Evolutionary conservation across 2,113 vertebrate genomes (phyloP), one percentile per base, ranked within the genome.

Genomic region (Muntiacus muntjak): DNA sequence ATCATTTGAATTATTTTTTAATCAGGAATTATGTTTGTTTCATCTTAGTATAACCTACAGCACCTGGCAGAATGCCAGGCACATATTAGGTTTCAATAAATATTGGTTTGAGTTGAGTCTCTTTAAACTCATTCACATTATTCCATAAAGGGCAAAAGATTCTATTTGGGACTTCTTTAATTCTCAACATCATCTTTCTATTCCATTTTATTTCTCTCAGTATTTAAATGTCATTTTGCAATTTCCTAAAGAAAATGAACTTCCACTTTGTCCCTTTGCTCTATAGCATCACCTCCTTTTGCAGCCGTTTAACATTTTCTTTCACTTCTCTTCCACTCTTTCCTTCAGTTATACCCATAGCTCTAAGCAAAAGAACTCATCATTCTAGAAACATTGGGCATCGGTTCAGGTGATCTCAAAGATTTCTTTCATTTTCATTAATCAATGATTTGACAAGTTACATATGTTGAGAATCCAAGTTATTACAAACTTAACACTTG

Each of bases 171-270:
- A 71, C 28, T 93, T 97, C 74, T 82, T 87, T 97, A 88, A 97
- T 88, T 97, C 92, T 97, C 96, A 95, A 52, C 85, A 86, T 97
- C 58, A 55, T 88, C 55, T 83, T 95, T 90, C 93, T 92, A 86
- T 62, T 94, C 90, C 50, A 96, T 87, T 94, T 93, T 87, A 96
- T 95, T 96, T 94, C 90, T 97, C 62, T 88, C 40, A 64, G n/a
- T 92, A 98, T 96, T 90, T 97, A 97, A 97, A 95, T 95, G 88
- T 96, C 96, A 95, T 55, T 95, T 92, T 96, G 74, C 30, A 92
- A 50, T 95, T 94, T 36, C 74, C 40, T 58, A 50, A 64, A 90
- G 92, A 93, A 96, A 94, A 94, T 16, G 28, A 93, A 67, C 52
- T 60, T 88, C 62, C 19, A 30, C 6, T 36, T 52, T 76, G 7